Evolutionary conservation across 2,797 vertebrate genomes (phyloP), one percentile per base, ranked within the genome.

Genomic region (Parambassis ranga): DNA sequence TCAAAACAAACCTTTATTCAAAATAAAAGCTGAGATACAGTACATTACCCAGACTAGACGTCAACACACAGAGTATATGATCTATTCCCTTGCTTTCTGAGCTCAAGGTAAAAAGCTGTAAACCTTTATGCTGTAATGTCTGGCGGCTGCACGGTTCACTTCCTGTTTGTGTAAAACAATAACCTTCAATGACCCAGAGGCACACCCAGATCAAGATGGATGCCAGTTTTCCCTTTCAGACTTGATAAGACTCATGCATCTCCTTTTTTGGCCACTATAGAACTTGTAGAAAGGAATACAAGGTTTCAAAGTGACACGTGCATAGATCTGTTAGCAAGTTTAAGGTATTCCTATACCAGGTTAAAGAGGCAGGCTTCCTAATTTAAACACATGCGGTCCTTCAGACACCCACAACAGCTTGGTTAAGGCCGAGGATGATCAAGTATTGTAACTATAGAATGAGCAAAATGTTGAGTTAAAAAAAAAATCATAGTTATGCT

Each of bases 1-100:
- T 84, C 38, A 72, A 87, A 84, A 86, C 46, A 72, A 71, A 51
- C 13, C 22, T 87, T 88, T 84, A 88, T 79, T 88, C 51, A 81
- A 82, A 82, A 82, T 58, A 62, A 75, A 59, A 43, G 20, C 60
- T n/a, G n/a, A n/a, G 52, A 74, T 66, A 71, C 69, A 82, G 71
- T 75, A 85, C 75, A 72, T 76, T 71, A 84, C 65, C 65, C 64
- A 42, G 67, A 84, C 65, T 48, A 30, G 26, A 80, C 61, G 32
- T 71, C 70, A 75, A 66, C 78, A 81, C 59, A 58, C 55, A 77
- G 20, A 47, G 61, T 52, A 58, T 52, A 47, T 48, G 61, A 65
- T 67, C 70, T 2, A 32, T 65, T 47, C 51, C 41, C 39, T 68
- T 60, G 49, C 32, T 65, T 55, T 66, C 56, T 55, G 48, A 65